Evolutionary conservation across 2,113 vertebrate species (phyloP), one percentile per base, ranked within the genome.

Genomic region (Cichladusa arquata): DNA sequence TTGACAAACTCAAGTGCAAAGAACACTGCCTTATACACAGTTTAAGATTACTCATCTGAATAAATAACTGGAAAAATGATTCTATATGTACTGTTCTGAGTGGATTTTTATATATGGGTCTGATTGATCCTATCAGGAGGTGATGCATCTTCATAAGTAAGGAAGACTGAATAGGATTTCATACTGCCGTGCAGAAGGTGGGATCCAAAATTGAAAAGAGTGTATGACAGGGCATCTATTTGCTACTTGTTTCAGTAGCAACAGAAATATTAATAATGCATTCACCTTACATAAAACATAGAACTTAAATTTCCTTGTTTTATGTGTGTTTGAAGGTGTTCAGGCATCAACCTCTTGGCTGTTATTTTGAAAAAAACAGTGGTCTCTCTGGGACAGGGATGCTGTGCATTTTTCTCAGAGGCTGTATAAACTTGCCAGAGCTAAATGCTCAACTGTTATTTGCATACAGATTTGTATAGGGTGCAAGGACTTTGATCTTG

Each of bases 401-500:
- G 44, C 12, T 70, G 15, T 64, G 34, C 29, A 9, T 54, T 79
- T 90, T 61, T 83, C 66, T 51, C 36, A 47, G 66, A 92, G 60
- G 25, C 66, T 86, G 28, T 51, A 13, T 84, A 74, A 71, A 36
- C 38, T 83, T 77, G 12, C 29, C 53, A 65, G 61, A 84, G 56
- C 53, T 74, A 64, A 81, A 54, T 44, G 33, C 51, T 90, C 44
- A 84, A 48, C 40, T 72, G 4, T 61, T 74, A 31, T 19, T 86
- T 69, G 54, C 64, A 38, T 18, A 45, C 36, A 51, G 33, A 48
- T 86, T 92, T 93, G 42, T 64, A 14, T 50, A 25, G 56, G 84
- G 51, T 29, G 25, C 51, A 81, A 91, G 86, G 84, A 57, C 84
- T 94, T 94, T 81, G 70, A 81, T 96, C 81, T 76, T 89, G 57